Evolutionary conservation across 2,888 invertebrate genomes (phyloP).

Genomic region (Melieria picta): DNA sequence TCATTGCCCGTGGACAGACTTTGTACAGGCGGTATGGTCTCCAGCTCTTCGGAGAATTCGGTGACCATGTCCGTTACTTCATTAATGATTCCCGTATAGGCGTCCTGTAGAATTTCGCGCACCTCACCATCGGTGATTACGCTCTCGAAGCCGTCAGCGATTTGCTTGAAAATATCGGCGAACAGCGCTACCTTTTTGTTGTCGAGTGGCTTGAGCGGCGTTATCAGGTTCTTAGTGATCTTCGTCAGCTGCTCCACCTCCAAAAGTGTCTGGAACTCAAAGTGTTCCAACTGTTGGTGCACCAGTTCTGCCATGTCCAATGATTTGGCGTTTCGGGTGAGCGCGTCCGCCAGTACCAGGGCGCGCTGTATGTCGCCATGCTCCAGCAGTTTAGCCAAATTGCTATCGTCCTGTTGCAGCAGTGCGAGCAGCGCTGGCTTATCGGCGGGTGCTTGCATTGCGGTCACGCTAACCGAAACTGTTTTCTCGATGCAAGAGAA

Average conservation of each 20-base stretch:
- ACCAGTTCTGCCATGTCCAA: slow-evolving; percentile 23
- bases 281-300: slow-evolving; percentile 20
- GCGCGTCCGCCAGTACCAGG: slow-evolving; percentile 38
- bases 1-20: slow-evolving; percentile 4
- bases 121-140: slow-evolving; percentile 42
- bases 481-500: slow-evolving; percentile 40
- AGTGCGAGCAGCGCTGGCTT: slow-evolving; percentile 23
- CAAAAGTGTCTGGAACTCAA: slow-evolving; percentile 40
- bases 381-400: slow-evolving; percentile 31
- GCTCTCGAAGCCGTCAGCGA: slow-evolving; percentile 33
- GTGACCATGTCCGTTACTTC: slow-evolving; percentile 35
- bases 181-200: slow-evolving; percentile 37
- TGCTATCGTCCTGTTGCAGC: slow-evolving; percentile 25
- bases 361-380: slow-evolving; percentile 38
- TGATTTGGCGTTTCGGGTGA: slow-evolving; percentile 21
- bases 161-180: slow-evolving; percentile 39
- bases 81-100: slow-evolving; percentile 34
- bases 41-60: slow-evolving; percentile 34
- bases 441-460: slow-evolving; percentile 25
- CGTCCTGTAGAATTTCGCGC: slow-evolving; percentile 26
- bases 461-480: slow-evolving; percentile 35
- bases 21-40: slow-evolving; percentile 41
- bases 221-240: slow-evolving; percentile 31
- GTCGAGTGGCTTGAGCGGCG: slow-evolving; percentile 36
- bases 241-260: slow-evolving; percentile 44